Percentiles rank a stretch among this genome's conserved stretches.
Evolutionary conservation across 37 sponge, comb jelly and placozoan genomes (phyloP).

Genomic region (Oscarella lobularis): DNA sequence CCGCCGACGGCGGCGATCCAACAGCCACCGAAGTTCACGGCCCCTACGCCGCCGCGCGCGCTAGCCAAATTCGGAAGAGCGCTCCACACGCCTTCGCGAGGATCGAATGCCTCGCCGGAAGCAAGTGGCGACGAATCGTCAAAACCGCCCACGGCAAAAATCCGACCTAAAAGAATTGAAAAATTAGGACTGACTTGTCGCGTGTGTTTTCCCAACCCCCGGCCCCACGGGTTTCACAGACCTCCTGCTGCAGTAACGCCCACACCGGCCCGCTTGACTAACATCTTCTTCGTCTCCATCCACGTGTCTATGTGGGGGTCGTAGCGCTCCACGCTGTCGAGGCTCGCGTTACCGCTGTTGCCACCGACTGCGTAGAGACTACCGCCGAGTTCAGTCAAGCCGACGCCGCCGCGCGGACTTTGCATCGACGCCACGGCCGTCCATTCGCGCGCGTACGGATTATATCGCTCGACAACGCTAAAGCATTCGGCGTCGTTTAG

Average conservation of each 20-base stretch:
- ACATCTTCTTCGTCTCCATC: conserved; percentile 59
- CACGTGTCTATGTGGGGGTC: conserved; percentile 86
- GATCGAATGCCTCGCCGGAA: conserved; percentile 81
- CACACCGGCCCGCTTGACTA: conserved; percentile 69
- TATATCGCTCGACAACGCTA: conserved; percentile 73
- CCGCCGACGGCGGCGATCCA: conserved; percentile 86
- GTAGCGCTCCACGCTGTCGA: conserved; percentile 70
- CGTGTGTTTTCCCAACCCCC: neutral
- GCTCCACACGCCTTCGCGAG: conserved; percentile 56
- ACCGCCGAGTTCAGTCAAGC: conserved; percentile 59
- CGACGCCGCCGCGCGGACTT: conserved; percentile 78
- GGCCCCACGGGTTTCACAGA: neutral
- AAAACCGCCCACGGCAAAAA: conserved; percentile 93
- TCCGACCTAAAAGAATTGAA: conserved; percentile 7
- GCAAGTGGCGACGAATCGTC: conserved; percentile 79
- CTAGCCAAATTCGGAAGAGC: conserved; percentile 64
- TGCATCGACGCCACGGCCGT: conserved; percentile 48
- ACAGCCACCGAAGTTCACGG: conserved; percentile 62
- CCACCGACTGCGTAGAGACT: conserved; percentile 80
- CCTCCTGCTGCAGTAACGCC: conserved; percentile 77
- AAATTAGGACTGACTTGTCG: neutral
- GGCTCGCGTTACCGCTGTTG: conserved; percentile 66
- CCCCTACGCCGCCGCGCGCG: conserved; percentile 81
- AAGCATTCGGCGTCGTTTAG: conserved; percentile 77
- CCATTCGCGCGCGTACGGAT: conserved; percentile 70